Evolutionary conservation across 2,888 invertebrate species (phyloP).

Genomic region (Choristoneura rosaceana): DNA sequence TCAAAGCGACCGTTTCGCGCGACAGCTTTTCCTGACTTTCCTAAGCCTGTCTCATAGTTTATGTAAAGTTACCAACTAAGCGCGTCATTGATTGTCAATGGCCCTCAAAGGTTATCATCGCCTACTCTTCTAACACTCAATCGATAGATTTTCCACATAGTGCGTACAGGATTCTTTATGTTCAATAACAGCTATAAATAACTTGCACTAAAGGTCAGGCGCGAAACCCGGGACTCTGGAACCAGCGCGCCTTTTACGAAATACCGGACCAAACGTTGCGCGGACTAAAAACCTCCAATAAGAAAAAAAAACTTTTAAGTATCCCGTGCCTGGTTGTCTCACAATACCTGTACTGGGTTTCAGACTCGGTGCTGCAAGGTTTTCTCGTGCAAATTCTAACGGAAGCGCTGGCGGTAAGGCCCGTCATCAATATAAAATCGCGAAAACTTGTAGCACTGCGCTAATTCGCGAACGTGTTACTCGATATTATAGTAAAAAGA

Average conservation of each 20-base stretch:
- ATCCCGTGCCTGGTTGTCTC: slow-evolving; percentile 21
- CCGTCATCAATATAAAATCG: slow-evolving; percentile 74
- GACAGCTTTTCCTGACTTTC: background rate
- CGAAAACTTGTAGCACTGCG: slow-evolving; percentile 44
- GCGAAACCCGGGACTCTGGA: slow-evolving; percentile 63
- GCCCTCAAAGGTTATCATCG: slow-evolving; percentile 51
- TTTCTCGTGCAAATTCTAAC: slow-evolving; percentile 76
- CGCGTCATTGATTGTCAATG: slow-evolving; percentile 20
- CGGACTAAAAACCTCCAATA: slow-evolving; percentile 18
- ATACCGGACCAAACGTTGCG: slow-evolving; percentile 40
- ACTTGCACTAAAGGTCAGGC: slow-evolving; percentile 77
- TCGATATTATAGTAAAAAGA: slow-evolving; percentile 45
- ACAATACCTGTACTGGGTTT: slow-evolving; percentile 60
- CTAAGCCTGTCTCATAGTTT: background rate
- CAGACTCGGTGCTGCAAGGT: slow-evolving; percentile 55
- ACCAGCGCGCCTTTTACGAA: slow-evolving; percentile 66
- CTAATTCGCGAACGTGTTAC: slow-evolving; percentile 30
- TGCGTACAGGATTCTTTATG: slow-evolving; percentile 68
- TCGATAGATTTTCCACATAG: slow-evolving; percentile 53
- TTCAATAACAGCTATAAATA: slow-evolving; percentile 75
- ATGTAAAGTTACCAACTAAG: background rate
- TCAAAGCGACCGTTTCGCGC: background rate
- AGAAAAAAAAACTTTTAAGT: background rate
- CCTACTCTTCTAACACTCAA: slow-evolving; percentile 43
- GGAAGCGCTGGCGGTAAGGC: slow-evolving; percentile 78